These are phyloP conservation scores for Athrips mouffetella DNA, from an alignment of 2,888 invertebrate genomes.

Conservation along the genomic window DNA sequence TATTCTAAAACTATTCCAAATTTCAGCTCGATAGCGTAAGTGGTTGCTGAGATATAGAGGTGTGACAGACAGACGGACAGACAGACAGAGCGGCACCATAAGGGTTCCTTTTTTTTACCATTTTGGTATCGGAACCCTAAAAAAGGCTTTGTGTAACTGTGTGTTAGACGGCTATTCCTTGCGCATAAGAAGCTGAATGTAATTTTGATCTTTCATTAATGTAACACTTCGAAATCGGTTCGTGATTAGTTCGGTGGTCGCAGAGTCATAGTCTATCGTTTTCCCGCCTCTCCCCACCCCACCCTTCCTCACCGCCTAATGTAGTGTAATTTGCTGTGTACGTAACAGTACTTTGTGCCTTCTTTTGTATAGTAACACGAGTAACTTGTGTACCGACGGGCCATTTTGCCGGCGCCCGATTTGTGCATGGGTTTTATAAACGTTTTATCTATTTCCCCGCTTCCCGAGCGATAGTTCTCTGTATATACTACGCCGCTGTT, in stretches of 20 bases:
- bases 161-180: no score
- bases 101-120: no score
- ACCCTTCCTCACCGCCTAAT: conserved; percentile 27
- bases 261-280: conserved; percentile 61
- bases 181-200: no score
- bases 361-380: conserved; percentile 42
- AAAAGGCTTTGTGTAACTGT: no score
- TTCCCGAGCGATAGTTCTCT: conserved; percentile 42
- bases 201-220: no score
- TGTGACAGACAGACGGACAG: no score
- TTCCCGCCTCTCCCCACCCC: conserved; percentile 29
- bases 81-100: no score
- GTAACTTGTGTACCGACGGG: conserved; percentile 41
- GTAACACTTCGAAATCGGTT: no score
- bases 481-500: conserved; percentile 42
- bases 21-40: no score
- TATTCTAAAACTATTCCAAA: no score
- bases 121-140: no score
- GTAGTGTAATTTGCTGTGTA: conserved; percentile 49
- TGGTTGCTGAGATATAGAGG: no score
- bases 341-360: conserved; percentile 36
- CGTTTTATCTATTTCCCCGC: conserved; percentile 35
- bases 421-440: conserved; percentile 67
- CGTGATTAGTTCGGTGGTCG: conserved; percentile 65
- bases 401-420: conserved; percentile 56